Percentiles rank a stretch among this genome's conserved stretches.
Conservation (phyloP, 2,113 vertebrate genomes). For the Dascyllus trimaculatus region DNA sequence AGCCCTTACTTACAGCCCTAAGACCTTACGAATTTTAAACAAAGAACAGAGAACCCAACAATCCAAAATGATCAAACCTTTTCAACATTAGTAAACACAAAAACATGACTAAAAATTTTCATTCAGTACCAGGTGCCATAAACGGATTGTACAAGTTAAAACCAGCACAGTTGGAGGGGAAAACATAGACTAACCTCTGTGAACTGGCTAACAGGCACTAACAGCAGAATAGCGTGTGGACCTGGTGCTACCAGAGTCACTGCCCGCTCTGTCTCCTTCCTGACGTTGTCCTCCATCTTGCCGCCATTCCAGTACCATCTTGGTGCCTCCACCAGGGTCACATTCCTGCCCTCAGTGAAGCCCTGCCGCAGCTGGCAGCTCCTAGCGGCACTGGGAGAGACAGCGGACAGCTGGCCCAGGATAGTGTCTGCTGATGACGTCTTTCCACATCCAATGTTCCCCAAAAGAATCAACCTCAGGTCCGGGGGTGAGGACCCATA, state of each 20-base stretch:
- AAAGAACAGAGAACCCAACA: too few species aligned
- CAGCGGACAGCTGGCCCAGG: slow-evolving; percentile 57
- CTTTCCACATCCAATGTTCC: slow-evolving; percentile 85
- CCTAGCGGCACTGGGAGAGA: slow-evolving; percentile 31
- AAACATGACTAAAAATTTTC: not conserved
- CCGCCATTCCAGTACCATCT: slow-evolving; percentile 84
- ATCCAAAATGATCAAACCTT: too few species aligned
- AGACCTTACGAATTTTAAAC: too few species aligned
- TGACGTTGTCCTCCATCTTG: slow-evolving; percentile 72
- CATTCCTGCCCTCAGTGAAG: slow-evolving; percentile 57
- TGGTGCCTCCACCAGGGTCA: slow-evolving; percentile 81
- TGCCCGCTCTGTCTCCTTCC: slow-evolving; percentile 72
- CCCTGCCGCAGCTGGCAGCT: slow-evolving; percentile 70
- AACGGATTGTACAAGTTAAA: not conserved
- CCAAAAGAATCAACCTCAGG: slow-evolving; percentile 80
- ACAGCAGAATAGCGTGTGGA: slow-evolving; percentile 80
- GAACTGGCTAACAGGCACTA: slow-evolving; percentile 84
- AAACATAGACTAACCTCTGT: slow-evolving; percentile 74
- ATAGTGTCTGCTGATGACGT: slow-evolving; percentile 81
- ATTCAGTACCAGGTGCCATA: not conserved
- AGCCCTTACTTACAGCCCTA: too few species aligned
- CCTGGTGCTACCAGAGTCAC: slow-evolving; percentile 68
- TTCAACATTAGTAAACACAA: not conserved
- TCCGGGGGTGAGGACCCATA: slow-evolving; percentile 34
- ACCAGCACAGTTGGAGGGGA: not conserved